Evolutionary conservation across 1,140 invertebrate genomes (phyloP).

Genomic region (Hycleus cichorii): DNA sequence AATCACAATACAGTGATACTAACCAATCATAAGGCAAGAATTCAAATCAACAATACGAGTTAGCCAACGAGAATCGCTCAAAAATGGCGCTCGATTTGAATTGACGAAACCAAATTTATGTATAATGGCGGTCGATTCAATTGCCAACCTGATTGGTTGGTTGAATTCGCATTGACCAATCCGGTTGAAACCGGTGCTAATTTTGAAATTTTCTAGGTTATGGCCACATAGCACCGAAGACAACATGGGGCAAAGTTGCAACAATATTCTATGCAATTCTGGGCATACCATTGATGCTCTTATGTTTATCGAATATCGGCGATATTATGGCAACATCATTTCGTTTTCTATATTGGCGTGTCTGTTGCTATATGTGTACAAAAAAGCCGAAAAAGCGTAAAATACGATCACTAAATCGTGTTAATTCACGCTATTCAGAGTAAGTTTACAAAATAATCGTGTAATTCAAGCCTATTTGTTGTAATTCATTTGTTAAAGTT

Average conservation of each 20-base stretch:
- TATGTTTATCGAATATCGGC: constrained; percentile 93
- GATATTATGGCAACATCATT: constrained; percentile 93
- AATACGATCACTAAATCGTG: constrained; percentile 32
- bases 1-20: too few relatives aligned
- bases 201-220: constrained; percentile 62
- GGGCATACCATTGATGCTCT: constrained; percentile 89
- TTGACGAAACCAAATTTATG: too few relatives aligned
- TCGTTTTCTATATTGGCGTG: constrained; percentile 81
- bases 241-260: constrained; percentile 82
- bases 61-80: too few relatives aligned
- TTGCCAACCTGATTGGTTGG: too few relatives aligned
- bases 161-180: too few relatives aligned
- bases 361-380: constrained; percentile 83
- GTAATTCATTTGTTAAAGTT: constrained; percentile 9
- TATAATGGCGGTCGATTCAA: too few relatives aligned
- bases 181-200: too few relatives aligned
- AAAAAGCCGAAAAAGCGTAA: constrained; percentile 60
- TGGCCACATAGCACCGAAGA: constrained; percentile 92
- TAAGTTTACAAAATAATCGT: background rate
- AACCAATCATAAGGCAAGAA: too few relatives aligned
- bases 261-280: constrained; percentile 95
- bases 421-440: background rate
- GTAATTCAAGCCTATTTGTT: background rate
- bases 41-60: too few relatives aligned
- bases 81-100: too few relatives aligned